Conservation (phyloP, 2,113 vertebrate genomes). For the Podiceps cristatus region DNA sequence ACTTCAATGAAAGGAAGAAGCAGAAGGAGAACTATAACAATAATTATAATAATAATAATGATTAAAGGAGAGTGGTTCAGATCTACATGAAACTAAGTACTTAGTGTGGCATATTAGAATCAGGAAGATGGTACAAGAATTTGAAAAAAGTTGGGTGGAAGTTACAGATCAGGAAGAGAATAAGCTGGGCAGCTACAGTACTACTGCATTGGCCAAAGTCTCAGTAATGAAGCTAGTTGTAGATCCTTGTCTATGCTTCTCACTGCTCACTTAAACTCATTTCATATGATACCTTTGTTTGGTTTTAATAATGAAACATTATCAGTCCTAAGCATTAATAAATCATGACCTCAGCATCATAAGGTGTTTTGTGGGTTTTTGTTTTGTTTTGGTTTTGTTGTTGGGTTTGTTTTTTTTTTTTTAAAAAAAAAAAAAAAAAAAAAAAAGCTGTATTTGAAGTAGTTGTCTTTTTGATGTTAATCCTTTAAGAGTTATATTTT, state of each 20-base stretch:
- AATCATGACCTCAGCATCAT: not conserved
- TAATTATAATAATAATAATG: not conserved
- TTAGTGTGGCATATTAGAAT: not conserved
- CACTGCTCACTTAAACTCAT: not conserved
- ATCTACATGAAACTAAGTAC: not conserved
- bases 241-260: not conserved
- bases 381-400: too few species aligned
- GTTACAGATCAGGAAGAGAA: not conserved
- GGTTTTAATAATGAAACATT: not conserved
- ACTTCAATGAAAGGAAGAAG: not conserved
- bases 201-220: not conserved
- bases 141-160: not conserved
- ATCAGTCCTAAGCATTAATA: not conserved
- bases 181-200: not conserved
- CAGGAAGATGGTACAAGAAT: not conserved
- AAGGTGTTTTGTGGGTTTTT: too few species aligned
- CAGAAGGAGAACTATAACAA: not conserved
- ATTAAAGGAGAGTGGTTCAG: not conserved
- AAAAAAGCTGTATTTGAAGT: not conserved
- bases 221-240: not conserved
- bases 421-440: not conserved
- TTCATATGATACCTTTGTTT: not conserved
- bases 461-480: not conserved
- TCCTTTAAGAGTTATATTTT: not conserved
- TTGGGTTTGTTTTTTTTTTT: not conserved